Evolutionary conservation across 2,888 invertebrate genomes (phyloP).

Genomic region (Schizaphis graminum): DNA sequence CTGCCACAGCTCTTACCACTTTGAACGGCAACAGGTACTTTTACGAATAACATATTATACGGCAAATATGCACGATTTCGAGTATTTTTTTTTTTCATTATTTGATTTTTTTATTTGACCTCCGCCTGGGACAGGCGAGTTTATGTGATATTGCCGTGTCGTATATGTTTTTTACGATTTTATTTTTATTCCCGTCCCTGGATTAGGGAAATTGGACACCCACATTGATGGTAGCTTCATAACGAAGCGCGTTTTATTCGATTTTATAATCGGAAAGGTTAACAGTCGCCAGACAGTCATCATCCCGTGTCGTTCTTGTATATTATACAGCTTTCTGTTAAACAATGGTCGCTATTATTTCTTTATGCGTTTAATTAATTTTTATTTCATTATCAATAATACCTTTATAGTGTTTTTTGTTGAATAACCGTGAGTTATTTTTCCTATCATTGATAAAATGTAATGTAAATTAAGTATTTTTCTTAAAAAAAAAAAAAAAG

Average conservation of each 20-base stretch:
- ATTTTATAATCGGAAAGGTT: neutral
- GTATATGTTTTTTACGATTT: neutral
- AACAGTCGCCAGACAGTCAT: neutral
- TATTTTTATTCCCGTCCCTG: neutral
- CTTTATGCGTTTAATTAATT: neutral
- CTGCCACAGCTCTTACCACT: conserved; percentile 67
- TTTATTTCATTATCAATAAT: neutral
- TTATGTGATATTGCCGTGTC: neutral
- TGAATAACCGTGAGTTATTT: neutral
- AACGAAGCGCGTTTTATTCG: neutral
- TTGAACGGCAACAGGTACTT: conserved; percentile 66
- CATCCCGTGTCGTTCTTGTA: neutral
- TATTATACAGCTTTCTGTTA: neutral
- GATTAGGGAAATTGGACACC: no score
- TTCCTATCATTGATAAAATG: neutral
- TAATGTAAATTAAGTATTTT: neutral
- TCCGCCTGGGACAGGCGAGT: neutral
- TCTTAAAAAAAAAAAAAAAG: neutral
- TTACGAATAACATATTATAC: neutral
- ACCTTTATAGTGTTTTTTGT: neutral
- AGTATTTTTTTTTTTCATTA: neutral
- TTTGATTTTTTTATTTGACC: neutral
- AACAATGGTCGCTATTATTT: neutral
- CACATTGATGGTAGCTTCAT: neutral
- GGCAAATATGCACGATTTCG: neutral